Conservation (phyloP, 2,113 vertebrate species). For the Bagarius yarrelli region DNA sequence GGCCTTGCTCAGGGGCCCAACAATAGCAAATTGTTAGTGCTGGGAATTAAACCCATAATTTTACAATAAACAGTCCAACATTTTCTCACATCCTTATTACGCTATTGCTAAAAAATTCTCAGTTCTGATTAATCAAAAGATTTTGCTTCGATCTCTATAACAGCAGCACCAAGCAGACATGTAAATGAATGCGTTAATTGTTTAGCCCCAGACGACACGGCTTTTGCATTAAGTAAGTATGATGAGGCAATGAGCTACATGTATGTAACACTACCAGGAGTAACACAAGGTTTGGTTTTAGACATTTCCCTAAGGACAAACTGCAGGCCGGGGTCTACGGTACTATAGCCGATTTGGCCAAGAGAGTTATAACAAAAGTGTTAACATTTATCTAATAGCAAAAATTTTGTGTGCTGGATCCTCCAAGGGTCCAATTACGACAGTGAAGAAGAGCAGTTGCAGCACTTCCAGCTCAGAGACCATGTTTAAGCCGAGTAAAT, state of each 20-base stretch:
- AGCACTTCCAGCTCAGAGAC: slow-evolving; percentile 48
- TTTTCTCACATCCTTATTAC: too few relatives aligned
- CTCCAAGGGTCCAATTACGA: slow-evolving; percentile 73
- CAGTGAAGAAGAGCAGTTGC: slow-evolving; percentile 58
- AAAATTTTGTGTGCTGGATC: slow-evolving; percentile 55
- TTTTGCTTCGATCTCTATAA: too few relatives aligned
- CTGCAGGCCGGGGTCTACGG: slow-evolving; percentile 12
- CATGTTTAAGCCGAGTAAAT: slow-evolving; percentile 26
- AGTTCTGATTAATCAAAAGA: too few relatives aligned
- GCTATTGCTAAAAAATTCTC: too few relatives aligned
- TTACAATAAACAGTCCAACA: too few relatives aligned
- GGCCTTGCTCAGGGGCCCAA: too few relatives aligned
- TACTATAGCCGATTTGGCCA: too few relatives aligned
- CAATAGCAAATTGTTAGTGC: too few relatives aligned
- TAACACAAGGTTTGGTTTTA: slow-evolving; percentile 43
- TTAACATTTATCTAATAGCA: slow-evolving; percentile 53
- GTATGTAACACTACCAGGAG: slow-evolving; percentile 45
- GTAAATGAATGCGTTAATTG: too few relatives aligned
- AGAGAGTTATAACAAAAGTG: background rate
- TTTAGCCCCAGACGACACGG: too few relatives aligned
- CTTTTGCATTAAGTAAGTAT: slow-evolving; percentile 44
- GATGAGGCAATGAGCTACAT: slow-evolving; percentile 13
- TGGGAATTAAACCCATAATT: too few relatives aligned
- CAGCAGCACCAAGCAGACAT: too few relatives aligned
- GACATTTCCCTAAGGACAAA: slow-evolving; percentile 12